Evolutionary conservation across 2,113 vertebrate species (phyloP).

Genomic region (Epinephelus fuscoguttatus): DNA sequence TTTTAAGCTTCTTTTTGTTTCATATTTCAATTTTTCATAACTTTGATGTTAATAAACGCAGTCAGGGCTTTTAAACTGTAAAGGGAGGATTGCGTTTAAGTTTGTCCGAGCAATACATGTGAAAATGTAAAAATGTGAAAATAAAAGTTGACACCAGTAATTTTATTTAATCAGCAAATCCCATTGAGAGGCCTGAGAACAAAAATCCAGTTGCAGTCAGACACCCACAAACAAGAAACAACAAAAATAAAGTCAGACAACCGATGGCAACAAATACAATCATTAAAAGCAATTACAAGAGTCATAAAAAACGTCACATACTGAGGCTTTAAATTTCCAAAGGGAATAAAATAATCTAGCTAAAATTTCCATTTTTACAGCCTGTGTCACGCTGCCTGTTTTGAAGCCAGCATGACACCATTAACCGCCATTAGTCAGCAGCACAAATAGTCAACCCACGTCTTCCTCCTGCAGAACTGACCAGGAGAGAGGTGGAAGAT

Average conservation of each 20-base stretch:
- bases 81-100: background rate
- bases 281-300: conserved; percentile 57
- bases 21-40: background rate
- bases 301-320: conserved; percentile 47
- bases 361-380: conserved; percentile 43
- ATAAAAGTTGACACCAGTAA: background rate
- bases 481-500: conserved; percentile 31
- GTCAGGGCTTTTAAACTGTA: background rate
- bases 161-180: background rate
- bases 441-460: conserved; percentile 4
- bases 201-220: conserved; percentile 17
- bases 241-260: conserved; percentile 35
- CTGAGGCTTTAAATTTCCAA: conserved; percentile 29
- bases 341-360: conserved; percentile 17
- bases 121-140: background rate
- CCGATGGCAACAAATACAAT: conserved; percentile 33
- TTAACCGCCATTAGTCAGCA: conserved; percentile 50
- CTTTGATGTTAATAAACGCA: background rate
- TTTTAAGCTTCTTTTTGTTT: background rate
- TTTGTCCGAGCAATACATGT: background rate
- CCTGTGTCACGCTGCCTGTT: conserved; percentile 12
- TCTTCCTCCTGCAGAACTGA: background rate
- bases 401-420: conserved; percentile 39
- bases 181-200: background rate
- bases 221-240: conserved; percentile 1